Evolutionary conservation across 2,888 invertebrate genomes (phyloP).

Genomic region (Eustalomyia histrio): DNA sequence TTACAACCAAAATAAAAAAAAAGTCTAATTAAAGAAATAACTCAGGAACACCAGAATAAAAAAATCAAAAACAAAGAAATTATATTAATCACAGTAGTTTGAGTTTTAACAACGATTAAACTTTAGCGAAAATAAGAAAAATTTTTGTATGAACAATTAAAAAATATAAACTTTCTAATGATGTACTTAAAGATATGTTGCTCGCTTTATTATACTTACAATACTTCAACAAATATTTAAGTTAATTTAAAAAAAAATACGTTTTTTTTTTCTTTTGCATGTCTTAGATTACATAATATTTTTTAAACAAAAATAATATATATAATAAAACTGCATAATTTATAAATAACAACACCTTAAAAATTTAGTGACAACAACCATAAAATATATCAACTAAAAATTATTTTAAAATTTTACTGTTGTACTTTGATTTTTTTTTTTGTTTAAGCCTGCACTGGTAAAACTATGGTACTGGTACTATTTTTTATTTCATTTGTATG

Average conservation of each 20-base stretch:
- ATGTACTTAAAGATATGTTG: conserved; percentile 11
- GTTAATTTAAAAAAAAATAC: neutral
- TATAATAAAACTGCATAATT: neutral
- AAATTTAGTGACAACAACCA: conserved; percentile 43
- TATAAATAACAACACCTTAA: conserved; percentile 46
- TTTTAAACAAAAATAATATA: neutral
- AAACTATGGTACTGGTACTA: neutral
- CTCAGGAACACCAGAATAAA: no score
- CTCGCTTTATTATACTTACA: conserved; percentile 12
- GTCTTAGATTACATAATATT: conserved; percentile 34
- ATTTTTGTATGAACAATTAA: no score
- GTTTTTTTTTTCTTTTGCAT: conserved; percentile 26
- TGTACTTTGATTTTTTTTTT: neutral
- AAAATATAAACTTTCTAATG: conserved; percentile 32
- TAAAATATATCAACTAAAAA: conserved; percentile 27
- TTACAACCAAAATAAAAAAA: neutral
- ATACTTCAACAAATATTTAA: neutral
- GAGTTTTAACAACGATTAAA: no score
- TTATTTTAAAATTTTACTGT: conserved; percentile 7
- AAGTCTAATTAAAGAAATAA: no score
- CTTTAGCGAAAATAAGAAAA: no score
- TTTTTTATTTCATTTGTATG: neutral
- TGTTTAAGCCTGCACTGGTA: neutral
- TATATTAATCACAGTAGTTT: no score
- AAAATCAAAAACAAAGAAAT: no score